phyloP scores from a whole-genome alignment of 1,140 invertebrate species.

The Sarcophaga bullata region DNA sequence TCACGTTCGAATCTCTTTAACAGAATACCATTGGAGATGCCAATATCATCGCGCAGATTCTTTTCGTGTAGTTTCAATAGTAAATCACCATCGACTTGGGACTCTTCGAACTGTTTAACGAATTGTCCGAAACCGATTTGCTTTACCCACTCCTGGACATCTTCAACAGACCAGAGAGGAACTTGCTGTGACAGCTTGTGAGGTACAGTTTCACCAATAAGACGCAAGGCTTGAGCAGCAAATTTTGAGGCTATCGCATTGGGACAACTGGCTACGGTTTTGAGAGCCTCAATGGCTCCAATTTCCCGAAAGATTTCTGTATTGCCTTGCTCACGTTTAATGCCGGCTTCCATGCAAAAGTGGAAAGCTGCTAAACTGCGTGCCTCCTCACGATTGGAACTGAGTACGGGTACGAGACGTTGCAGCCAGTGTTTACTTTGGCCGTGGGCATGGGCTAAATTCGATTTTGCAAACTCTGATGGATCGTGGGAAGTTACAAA shows the following conservation, averaged over 20 bases:
- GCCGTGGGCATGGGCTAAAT: slow-evolving; percentile 92
- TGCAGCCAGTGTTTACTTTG: slow-evolving; percentile 97
- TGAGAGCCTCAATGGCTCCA: slow-evolving; percentile 93
- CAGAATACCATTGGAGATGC: slow-evolving; percentile 92
- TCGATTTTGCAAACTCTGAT: slow-evolving; percentile 92
- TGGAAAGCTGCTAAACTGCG: slow-evolving; percentile 97
- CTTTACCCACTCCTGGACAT: slow-evolving; percentile 98
- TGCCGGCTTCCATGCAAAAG: slow-evolving; percentile 99
- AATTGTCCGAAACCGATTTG: slow-evolving; percentile 94
- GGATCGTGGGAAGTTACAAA: slow-evolving; percentile 95
- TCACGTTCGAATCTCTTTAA: slow-evolving; percentile 94
- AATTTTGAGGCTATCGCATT: slow-evolving; percentile 98
- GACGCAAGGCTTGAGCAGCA: slow-evolving; percentile 91
- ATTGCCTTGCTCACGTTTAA: slow-evolving; percentile 96
- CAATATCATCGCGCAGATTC: slow-evolving; percentile 92
- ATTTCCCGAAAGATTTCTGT: slow-evolving; percentile 95
- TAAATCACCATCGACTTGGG: slow-evolving; percentile 97
- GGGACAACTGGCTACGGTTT: slow-evolving; percentile 96
- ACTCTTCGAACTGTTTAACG: slow-evolving; percentile 85
- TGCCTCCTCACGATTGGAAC: slow-evolving; percentile 95
- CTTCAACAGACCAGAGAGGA: slow-evolving; percentile 95
- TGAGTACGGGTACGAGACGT: slow-evolving; percentile 92
- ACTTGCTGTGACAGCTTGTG: slow-evolving; percentile 98
- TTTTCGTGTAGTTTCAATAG: slow-evolving; percentile 92
- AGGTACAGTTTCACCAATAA: slow-evolving; percentile 96